phyloP scores from a whole-genome alignment of 2,888 invertebrate genomes.

The Drosophila tanythrix region DNA sequence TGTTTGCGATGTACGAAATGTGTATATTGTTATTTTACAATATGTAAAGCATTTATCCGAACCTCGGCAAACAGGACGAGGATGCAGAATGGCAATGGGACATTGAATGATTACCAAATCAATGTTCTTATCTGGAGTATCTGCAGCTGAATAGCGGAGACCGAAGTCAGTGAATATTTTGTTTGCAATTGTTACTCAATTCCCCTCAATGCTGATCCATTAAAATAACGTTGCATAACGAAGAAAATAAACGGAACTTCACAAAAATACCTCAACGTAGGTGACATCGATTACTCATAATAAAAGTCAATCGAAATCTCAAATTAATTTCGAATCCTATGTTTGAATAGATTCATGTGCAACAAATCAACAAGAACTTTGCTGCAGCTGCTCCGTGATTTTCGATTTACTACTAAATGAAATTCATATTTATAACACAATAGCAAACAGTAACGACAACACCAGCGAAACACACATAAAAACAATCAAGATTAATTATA shows the following conservation, averaged over 20 bases:
- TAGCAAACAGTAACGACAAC: conserved; percentile 17
- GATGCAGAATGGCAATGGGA: neutral
- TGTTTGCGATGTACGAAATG: no score
- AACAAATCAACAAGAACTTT: conserved; percentile 31
- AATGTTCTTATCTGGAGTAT: neutral
- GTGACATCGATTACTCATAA: neutral
- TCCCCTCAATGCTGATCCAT: conserved; percentile 31
- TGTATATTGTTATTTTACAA: conserved; percentile 70
- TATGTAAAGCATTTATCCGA: conserved; percentile 68
- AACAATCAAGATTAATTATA: no score
- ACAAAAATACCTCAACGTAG: no score
- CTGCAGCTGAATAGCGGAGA: no score
- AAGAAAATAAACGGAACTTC: neutral
- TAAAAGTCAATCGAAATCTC: conserved; percentile 15
- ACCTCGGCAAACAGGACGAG: no score
- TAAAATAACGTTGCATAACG: conserved; percentile 36
- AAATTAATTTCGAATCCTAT: conserved; percentile 21
- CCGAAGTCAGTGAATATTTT: neutral
- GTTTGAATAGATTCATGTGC: conserved; percentile 5
- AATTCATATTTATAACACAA: conserved; percentile 50
- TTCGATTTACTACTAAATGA: conserved; percentile 39
- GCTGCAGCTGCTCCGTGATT: neutral
- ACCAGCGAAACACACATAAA: conserved; percentile 1
- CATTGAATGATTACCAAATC: conserved; percentile 4
- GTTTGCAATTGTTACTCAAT: conserved; percentile 58